Conservation (phyloP, 2,888 invertebrate species). For the Liopterus haemorrhoidalis region DNA sequence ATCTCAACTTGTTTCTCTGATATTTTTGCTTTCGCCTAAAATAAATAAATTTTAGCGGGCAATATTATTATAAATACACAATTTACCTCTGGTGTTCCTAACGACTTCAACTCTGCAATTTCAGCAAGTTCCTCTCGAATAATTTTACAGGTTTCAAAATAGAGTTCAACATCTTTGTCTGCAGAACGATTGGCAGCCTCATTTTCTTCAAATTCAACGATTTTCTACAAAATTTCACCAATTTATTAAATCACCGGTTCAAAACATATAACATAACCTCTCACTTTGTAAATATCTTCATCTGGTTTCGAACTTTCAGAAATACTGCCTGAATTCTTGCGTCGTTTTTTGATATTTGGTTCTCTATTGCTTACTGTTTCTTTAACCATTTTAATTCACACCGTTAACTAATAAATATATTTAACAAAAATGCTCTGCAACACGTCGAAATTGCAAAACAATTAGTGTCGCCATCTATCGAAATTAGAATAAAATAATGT, state of each 20-base stretch:
- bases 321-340: constrained; percentile 46
- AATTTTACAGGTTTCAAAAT: constrained; percentile 63
- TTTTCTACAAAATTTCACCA: constrained; percentile 49
- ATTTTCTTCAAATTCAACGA: constrained; percentile 66
- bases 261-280: constrained; percentile 12
- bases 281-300: constrained; percentile 57
- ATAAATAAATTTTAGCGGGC: constrained; percentile 11
- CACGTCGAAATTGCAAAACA: too few relatives aligned
- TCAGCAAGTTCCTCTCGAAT: constrained; percentile 63
- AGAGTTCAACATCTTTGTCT: constrained; percentile 61
- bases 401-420: background rate
- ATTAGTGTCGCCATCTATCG: too few relatives aligned
- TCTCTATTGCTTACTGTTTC: constrained; percentile 49
- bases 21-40: constrained; percentile 57
- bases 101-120: constrained; percentile 61
- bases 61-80: constrained; percentile 6
- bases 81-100: constrained; percentile 52
- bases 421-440: too few relatives aligned
- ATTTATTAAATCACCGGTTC: constrained; percentile 11
- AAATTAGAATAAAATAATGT: too few relatives aligned
- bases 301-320: constrained; percentile 47
- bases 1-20: constrained; percentile 65
- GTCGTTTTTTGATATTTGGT: constrained; percentile 51
- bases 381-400: constrained; percentile 41
- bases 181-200: constrained; percentile 63